These are phyloP conservation scores for Arrhamphus sclerolepis DNA, from an alignment of 2,797 vertebrate species.

Conservation along the genomic window DNA sequence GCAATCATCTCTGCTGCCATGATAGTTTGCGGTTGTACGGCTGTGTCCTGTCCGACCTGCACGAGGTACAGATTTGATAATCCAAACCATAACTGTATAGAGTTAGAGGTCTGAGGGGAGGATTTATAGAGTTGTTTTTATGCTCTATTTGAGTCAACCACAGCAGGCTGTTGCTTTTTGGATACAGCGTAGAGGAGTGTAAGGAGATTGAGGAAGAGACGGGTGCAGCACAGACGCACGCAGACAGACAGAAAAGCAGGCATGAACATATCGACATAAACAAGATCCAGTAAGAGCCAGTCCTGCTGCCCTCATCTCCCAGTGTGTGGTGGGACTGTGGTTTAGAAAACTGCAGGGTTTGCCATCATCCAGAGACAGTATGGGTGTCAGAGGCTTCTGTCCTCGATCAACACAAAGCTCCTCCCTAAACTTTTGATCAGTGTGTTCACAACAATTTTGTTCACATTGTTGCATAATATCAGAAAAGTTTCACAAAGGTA, in stretches of 20 bases:
- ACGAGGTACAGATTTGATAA: conserved; percentile 58
- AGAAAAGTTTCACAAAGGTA: conserved; percentile 7
- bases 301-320: conserved; percentile 29
- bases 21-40: conserved; percentile 47
- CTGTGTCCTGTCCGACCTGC: conserved; percentile 55
- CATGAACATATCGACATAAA: conserved; percentile 43
- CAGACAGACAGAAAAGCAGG: conserved; percentile 25
- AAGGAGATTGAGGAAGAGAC: conserved; percentile 19
- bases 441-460: conserved; percentile 2
- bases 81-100: conserved; percentile 61
- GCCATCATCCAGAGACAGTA: conserved; percentile 26
- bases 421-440: conserved; percentile 9
- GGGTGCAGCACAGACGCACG: conserved; percentile 15
- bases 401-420: conserved; percentile 13
- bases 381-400: conserved; percentile 39
- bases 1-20: conserved; percentile 47
- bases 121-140: conserved; percentile 82
- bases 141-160: conserved; percentile 63
- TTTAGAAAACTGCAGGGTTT: conserved; percentile 59
- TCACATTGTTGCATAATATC: neutral
- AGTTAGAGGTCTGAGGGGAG: conserved; percentile 62
- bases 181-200: conserved; percentile 47
- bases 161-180: conserved; percentile 70
- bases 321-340: conserved; percentile 44
- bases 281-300: conserved; percentile 62